These are phyloP conservation scores for Penaeus chinensis DNA, from an alignment of 1,140 invertebrate genomes.

Conservation along the genomic window DNA sequence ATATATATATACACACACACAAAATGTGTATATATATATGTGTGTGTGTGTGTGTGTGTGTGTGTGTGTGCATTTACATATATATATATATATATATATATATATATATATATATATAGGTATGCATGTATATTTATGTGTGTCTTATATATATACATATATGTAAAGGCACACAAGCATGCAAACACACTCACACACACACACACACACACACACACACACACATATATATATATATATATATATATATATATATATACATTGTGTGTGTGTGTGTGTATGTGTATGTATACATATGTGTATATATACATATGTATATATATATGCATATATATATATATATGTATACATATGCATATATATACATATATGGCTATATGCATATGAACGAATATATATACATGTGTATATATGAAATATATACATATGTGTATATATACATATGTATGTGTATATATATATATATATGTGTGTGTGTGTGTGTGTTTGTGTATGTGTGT, in stretches of 20 bases:
- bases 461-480: neutral
- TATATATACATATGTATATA: neutral
- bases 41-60: neutral
- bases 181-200: neutral
- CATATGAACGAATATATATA: neutral
- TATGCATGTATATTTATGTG: neutral
- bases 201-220: neutral
- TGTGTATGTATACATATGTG: neutral
- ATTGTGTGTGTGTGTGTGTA: neutral
- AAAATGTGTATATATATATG: neutral
- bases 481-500: neutral
- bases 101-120: neutral
- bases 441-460: neutral
- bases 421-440: neutral
- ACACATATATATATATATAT: neutral
- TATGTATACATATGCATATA: neutral
- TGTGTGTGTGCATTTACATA: neutral
- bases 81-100: neutral
- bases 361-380: neutral
- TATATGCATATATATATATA: neutral
- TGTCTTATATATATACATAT: constrained; percentile 13
- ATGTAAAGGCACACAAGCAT: neutral
- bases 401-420: neutral
- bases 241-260: constrained; percentile 7
- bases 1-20: neutral